phyloP scores from a whole-genome alignment of 2,113 vertebrate genomes.

The Coturnix japonica region DNA sequence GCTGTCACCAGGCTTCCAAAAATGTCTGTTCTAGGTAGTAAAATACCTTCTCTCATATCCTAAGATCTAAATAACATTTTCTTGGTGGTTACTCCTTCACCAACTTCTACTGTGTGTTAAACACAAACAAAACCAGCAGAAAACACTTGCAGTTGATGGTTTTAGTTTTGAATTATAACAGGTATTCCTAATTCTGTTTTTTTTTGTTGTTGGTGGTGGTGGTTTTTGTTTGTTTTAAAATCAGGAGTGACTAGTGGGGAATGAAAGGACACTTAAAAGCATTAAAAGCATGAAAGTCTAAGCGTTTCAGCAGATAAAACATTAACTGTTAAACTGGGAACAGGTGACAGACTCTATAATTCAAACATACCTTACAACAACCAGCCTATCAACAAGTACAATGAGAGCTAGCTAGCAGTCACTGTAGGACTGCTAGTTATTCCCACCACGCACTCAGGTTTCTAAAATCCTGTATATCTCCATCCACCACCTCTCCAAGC shows the following conservation, averaged over 20 bases:
- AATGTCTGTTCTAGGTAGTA: not conserved
- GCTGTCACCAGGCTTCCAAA: not conserved
- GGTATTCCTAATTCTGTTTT: too few relatives aligned
- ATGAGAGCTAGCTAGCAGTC: not conserved
- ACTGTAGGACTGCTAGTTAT: not conserved
- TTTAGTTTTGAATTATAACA: not conserved
- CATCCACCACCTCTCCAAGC: too few relatives aligned
- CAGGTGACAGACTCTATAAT: not conserved
- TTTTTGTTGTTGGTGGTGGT: too few relatives aligned
- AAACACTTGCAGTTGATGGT: not conserved
- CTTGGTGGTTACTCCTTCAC: not conserved
- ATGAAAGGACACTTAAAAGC: not conserved
- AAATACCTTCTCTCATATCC: not conserved
- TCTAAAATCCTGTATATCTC: not conserved
- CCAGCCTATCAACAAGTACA: not conserved
- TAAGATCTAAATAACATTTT: not conserved
- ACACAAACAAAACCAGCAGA: not conserved
- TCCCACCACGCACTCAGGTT: not conserved
- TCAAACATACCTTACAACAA: not conserved
- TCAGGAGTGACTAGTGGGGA: not conserved
- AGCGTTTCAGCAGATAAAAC: not conserved
- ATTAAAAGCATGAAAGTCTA: not conserved
- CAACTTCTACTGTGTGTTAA: accelerated
- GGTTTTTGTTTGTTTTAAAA: too few relatives aligned
- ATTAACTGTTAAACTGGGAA: not conserved